These are phyloP conservation scores for Cephus pulcher DNA, from an alignment of 2,888 invertebrate genomes.

Conservation along the genomic window DNA sequence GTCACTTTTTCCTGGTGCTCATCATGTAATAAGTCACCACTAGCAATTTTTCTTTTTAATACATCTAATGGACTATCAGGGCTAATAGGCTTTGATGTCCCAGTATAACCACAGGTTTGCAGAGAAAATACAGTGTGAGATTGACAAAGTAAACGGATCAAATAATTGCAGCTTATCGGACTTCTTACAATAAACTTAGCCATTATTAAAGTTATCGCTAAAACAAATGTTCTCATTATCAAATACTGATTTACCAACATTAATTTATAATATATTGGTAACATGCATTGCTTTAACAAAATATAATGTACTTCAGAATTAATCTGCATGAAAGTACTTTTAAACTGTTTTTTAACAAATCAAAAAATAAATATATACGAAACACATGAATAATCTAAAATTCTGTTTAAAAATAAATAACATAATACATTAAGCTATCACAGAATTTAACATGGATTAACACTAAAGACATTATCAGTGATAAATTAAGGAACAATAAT, in stretches of 20 bases:
- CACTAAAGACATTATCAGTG: background rate
- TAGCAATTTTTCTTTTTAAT: constrained; percentile 72
- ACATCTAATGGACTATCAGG: constrained; percentile 67
- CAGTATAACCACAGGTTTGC: constrained; percentile 31
- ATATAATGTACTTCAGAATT: background rate
- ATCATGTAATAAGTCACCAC: constrained; percentile 75
- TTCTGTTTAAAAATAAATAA: background rate
- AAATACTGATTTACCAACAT: background rate
- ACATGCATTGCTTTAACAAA: background rate
- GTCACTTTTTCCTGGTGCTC: constrained; percentile 79
- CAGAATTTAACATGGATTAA: background rate
- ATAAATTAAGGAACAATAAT: background rate
- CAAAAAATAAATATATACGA: background rate
- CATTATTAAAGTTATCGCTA: constrained; percentile 32
- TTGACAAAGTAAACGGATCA: constrained; percentile 36
- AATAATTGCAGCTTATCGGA: constrained; percentile 29
- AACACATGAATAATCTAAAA: background rate
- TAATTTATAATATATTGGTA: background rate
- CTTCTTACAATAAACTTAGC: constrained; percentile 39
- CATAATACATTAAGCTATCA: background rate
- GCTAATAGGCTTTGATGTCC: constrained; percentile 13
- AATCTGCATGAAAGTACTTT: background rate
- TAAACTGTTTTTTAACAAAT: background rate
- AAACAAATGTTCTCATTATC: background rate
- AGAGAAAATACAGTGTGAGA: constrained; percentile 24